Conservation (phyloP, 2,797 vertebrate genomes). For the Merluccius polli region DNA sequence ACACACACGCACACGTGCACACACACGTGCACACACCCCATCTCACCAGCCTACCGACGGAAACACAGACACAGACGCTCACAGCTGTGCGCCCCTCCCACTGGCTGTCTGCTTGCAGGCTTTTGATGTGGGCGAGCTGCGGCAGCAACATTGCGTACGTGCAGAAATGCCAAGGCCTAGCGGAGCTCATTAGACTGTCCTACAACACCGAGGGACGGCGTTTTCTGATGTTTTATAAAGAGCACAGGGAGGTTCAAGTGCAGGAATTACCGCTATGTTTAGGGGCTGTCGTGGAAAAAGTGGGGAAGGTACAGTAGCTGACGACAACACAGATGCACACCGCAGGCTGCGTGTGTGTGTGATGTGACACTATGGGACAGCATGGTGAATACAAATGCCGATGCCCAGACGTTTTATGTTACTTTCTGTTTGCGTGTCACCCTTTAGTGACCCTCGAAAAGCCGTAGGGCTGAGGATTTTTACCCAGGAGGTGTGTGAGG, state of each 20-base stretch:
- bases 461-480: too few relatives aligned
- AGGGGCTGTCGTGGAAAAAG: too few relatives aligned
- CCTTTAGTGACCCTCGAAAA: too few relatives aligned
- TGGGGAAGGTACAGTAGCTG: neutral
- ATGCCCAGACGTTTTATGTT: too few relatives aligned
- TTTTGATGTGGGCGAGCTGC: neutral
- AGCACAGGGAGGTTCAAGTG: neutral
- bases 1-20: constrained; percentile 3
- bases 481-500: neutral
- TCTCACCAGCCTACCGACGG: neutral
- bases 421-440: too few relatives aligned
- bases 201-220: constrained; percentile 42
- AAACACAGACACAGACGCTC: neutral
- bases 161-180: constrained; percentile 30
- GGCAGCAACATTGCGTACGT: constrained; percentile 1
- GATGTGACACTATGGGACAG: neutral
- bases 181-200: constrained; percentile 45
- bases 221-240: neutral
- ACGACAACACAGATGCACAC: neutral
- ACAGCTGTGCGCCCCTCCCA: neutral
- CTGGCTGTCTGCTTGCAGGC: constrained; percentile 4
- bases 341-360: neutral
- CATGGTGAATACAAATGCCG: neutral
- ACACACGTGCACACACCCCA: neutral
- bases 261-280: neutral